Evolutionary conservation across 2,113 vertebrate genomes (phyloP).

Genomic region (Sebastes schlegelii): DNA sequence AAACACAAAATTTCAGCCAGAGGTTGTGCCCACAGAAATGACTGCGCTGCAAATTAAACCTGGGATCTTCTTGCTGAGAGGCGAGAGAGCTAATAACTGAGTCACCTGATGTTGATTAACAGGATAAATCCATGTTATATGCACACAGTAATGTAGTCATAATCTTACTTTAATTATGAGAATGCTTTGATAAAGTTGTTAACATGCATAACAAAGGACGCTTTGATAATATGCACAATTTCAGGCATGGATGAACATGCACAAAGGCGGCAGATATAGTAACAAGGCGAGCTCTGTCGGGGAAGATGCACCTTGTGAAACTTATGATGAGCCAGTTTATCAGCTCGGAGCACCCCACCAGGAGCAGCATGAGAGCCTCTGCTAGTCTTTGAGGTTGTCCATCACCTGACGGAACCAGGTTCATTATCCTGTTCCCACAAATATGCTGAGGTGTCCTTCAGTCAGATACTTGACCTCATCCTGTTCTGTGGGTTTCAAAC

Average conservation of each 20-base stretch:
- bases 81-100: background rate
- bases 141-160: conserved; percentile 50
- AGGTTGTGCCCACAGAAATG: background rate
- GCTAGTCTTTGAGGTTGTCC: conserved; percentile 5
- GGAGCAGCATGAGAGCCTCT: conserved; percentile 33
- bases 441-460: conserved; percentile 18
- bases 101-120: conserved; percentile 12
- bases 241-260: conserved; percentile 43
- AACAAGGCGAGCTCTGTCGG: conserved; percentile 24
- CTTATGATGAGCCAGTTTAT: conserved; percentile 39
- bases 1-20: background rate
- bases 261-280: conserved; percentile 42
- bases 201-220: conserved; percentile 49
- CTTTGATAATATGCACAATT: conserved; percentile 61
- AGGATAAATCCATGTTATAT: conserved; percentile 26
- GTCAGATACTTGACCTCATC: background rate
- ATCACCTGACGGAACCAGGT: conserved; percentile 17
- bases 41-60: background rate
- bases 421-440: conserved; percentile 30
- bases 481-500: background rate
- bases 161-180: conserved; percentile 55
- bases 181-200: conserved; percentile 59
- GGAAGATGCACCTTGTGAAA: conserved; percentile 33
- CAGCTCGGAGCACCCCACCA: conserved; percentile 8
- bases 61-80: background rate